These are phyloP conservation scores for Liasis olivaceus DNA, from an alignment of 2,797 vertebrate species.

Conservation along the genomic window DNA sequence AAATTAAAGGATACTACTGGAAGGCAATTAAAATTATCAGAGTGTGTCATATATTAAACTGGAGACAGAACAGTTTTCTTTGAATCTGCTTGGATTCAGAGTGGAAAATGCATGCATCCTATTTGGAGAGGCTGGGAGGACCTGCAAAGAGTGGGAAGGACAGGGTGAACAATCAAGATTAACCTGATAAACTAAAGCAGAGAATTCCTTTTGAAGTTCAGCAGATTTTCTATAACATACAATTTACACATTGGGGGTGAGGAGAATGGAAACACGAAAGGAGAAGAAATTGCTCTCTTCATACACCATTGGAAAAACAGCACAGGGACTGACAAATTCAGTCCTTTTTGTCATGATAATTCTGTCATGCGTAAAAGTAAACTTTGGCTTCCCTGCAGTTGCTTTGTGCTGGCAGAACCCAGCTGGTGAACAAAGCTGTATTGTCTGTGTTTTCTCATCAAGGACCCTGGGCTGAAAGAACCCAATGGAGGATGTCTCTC, in stretches of 20 bases:
- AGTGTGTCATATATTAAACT: not conserved
- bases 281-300: not conserved
- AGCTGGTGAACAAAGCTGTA: not conserved
- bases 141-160: not conserved
- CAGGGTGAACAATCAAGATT: not conserved
- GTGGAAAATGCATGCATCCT: not conserved
- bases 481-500: not conserved
- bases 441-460: not conserved
- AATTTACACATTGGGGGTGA: not conserved
- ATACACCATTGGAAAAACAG: not conserved
- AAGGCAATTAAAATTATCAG: not conserved
- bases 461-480: not conserved
- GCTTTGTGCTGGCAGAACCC: not conserved
- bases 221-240: not conserved
- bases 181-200: not conserved
- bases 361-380: not conserved
- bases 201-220: not conserved
- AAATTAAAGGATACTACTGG: not conserved
- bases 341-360: not conserved
- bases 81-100: not conserved
- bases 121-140: not conserved
- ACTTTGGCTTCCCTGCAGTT: not conserved
- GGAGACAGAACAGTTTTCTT: not conserved
- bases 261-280: not conserved
- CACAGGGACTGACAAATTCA: not conserved